These are phyloP conservation scores for Peromyscus melanophrys DNA, from an alignment of 2,797 vertebrate species.

Conservation along the genomic window DNA sequence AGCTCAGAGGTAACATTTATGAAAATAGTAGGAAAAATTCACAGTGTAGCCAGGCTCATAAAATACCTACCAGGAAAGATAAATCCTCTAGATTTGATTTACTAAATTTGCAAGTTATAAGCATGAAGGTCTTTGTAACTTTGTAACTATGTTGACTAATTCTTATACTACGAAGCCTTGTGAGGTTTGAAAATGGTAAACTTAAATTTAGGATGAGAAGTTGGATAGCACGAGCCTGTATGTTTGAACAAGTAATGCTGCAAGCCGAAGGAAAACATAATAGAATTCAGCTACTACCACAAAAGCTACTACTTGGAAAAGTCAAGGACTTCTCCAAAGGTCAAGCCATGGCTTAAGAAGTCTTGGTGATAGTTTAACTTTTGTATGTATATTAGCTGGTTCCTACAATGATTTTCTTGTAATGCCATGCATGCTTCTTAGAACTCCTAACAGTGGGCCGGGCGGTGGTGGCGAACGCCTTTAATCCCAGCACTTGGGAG, in stretches of 20 bases:
- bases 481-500: too few species aligned
- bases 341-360: too few species aligned
- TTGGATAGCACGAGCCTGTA: neutral
- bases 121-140: neutral
- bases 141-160: neutral
- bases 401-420: too few species aligned
- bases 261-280: too few species aligned
- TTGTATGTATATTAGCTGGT: too few species aligned
- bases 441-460: too few species aligned
- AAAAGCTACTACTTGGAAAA: too few species aligned
- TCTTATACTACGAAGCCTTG: neutral
- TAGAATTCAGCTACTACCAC: too few species aligned
- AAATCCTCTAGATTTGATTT: neutral
- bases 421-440: too few species aligned
- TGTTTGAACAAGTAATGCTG: neutral
- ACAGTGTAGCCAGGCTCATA: neutral
- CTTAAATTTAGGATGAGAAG: neutral
- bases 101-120: slow-evolving; percentile 29
- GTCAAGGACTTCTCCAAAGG: too few species aligned
- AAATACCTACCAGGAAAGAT: neutral
- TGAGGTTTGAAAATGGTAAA: neutral
- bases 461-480: too few species aligned
- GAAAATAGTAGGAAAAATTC: slow-evolving; percentile 7
- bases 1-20: neutral
- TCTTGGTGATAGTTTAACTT: too few species aligned